Evolutionary conservation across 2,888 invertebrate species (phyloP).

Genomic region (Metallyticus violacea): DNA sequence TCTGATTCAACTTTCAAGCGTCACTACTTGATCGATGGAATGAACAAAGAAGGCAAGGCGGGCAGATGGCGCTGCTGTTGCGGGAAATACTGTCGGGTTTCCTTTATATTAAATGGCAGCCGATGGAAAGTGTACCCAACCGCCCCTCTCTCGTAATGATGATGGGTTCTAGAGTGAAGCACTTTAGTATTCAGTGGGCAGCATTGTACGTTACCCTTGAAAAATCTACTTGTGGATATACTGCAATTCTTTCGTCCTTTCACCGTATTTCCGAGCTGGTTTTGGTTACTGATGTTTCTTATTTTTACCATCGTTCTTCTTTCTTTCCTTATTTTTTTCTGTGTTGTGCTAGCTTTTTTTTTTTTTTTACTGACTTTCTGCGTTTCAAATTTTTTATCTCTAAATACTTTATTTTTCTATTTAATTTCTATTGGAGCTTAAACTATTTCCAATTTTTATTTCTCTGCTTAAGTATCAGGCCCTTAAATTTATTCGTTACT

Average conservation of each 20-base stretch:
- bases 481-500: too few species aligned
- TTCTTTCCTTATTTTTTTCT: background rate
- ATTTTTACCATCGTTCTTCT: background rate
- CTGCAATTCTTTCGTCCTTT: background rate
- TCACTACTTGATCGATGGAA: background rate
- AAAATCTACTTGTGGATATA: background rate
- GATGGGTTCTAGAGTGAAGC: background rate
- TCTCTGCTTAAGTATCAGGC: too few species aligned
- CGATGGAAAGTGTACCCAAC: background rate
- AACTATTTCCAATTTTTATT: background rate
- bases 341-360: background rate
- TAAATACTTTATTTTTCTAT: background rate
- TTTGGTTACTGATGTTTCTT: background rate
- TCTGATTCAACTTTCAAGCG: background rate
- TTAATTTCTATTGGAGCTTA: too few species aligned
- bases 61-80: background rate
- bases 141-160: background rate
- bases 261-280: background rate
- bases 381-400: background rate
- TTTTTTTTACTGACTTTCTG: background rate
- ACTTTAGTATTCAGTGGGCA: background rate
- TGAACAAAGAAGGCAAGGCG: background rate
- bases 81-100: too few species aligned
- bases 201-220: background rate
- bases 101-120: background rate